These are phyloP conservation scores for Cladorhizidae sp. DNA, from an alignment of 37 sponge, comb jelly and placozoan genomes.

Conservation along the genomic window DNA sequence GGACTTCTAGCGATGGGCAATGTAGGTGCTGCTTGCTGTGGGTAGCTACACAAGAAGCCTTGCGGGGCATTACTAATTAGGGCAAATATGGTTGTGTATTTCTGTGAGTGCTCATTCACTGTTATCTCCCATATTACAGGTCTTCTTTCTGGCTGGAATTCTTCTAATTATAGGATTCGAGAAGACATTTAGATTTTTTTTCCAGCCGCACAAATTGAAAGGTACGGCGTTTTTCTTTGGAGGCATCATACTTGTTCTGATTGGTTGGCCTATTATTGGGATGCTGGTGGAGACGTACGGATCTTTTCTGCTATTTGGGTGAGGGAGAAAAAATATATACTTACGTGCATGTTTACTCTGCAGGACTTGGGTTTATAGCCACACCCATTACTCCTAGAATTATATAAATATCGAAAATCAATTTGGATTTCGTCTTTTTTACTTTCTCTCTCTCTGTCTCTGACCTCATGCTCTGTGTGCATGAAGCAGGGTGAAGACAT, in stretches of 20 bases:
- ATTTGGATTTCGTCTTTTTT: no score
- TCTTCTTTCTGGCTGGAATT: slow-evolving; percentile 93
- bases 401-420: no score
- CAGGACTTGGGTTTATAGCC: not conserved
- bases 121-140: slow-evolving; percentile 25
- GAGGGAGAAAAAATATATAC: slow-evolving; percentile 1
- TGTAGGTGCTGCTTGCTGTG: slow-evolving; percentile 48
- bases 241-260: slow-evolving; percentile 87
- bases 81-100: no score
- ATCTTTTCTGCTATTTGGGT: slow-evolving; percentile 90
- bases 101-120: not conserved
- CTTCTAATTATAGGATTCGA: slow-evolving; percentile 88
- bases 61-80: no score
- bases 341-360: not conserved
- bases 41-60: not conserved
- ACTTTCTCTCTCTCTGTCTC: no score
- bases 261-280: slow-evolving; percentile 95
- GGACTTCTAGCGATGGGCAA: slow-evolving; percentile 96
- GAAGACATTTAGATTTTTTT: slow-evolving; percentile 93
- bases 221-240: slow-evolving; percentile 90
- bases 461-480: no score
- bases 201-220: slow-evolving; percentile 86
- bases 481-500: no score
- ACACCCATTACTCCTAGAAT: no score
- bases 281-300: slow-evolving; percentile 95